A percentile compares a stretch with the other conserved stretches of the same genome.
Conservation (phyloP, 2,888 invertebrate genomes). For the Abrostola tripartita region DNA sequence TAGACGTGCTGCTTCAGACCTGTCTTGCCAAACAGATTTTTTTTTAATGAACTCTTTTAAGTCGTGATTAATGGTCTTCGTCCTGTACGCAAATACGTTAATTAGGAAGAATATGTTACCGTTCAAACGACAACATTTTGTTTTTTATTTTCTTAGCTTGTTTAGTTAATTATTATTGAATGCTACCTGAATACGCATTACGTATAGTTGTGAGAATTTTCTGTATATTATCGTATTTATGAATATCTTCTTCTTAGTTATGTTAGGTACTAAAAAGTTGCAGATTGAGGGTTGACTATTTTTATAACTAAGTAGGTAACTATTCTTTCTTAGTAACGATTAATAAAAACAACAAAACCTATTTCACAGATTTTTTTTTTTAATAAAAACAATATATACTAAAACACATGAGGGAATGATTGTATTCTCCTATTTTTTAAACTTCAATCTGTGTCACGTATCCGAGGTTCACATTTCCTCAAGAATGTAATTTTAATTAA, state of each 20-base stretch:
- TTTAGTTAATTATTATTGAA: conserved; percentile 5
- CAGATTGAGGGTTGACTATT: no score
- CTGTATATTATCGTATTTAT: no score
- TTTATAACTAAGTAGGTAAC: no score
- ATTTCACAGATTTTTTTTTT: no score
- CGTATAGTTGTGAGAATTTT: no score
- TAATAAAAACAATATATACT: no score
- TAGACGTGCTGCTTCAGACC: conserved; percentile 32
- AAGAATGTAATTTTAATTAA: conserved; percentile 40
- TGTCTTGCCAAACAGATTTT: conserved; percentile 43
- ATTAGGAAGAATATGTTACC: conserved; percentile 57
- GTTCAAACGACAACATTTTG: conserved; percentile 37
- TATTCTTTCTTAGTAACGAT: background rate
- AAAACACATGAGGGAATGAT: no score
- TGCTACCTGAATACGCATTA: background rate
- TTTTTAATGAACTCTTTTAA: conserved; percentile 53
- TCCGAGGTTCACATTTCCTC: conserved; percentile 7
- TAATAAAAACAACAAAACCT: no score
- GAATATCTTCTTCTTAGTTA: no score
- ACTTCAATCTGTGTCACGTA: background rate
- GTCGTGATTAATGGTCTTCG: conserved; percentile 57
- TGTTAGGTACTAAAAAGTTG: no score
- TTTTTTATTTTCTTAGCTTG: conserved; percentile 30
- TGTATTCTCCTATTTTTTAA: no score
- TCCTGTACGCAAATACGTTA: conserved; percentile 55